A percentile compares a stretch with the other conserved stretches of the same genome.
These are phyloP conservation scores for Condylura cristata DNA, from an alignment of 2,113 vertebrate species.

Conservation along the genomic window DNA sequence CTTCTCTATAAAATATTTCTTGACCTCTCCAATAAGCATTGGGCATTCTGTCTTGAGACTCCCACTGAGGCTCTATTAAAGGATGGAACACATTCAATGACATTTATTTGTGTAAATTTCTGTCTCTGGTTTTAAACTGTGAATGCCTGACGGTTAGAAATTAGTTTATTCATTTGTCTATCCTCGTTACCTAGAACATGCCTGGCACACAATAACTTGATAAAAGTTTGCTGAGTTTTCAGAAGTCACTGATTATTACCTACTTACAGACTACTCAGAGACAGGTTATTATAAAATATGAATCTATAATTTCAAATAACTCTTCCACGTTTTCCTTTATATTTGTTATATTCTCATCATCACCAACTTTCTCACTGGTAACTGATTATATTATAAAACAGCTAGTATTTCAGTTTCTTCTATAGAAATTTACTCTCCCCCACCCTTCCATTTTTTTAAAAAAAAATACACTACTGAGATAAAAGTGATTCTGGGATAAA, in stretches of 20 bases:
- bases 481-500: slow-evolving; percentile 74
- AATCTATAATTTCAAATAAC: slow-evolving; percentile 2
- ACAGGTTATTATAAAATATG: neutral
- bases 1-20: neutral
- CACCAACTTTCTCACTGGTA: slow-evolving; percentile 41
- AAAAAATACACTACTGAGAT: slow-evolving; percentile 51
- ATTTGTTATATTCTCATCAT: slow-evolving; percentile 6
- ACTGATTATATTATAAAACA: slow-evolving; percentile 21
- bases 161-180: neutral
- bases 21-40: neutral
- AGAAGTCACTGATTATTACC: slow-evolving; percentile 13
- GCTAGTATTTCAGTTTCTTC: slow-evolving; percentile 25
- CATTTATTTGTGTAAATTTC: neutral
- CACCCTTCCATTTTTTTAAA: neutral
- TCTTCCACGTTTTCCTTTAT: neutral
- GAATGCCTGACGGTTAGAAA: neutral
- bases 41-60: neutral
- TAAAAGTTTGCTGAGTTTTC: neutral
- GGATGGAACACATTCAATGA: neutral
- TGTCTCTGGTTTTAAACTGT: neutral
- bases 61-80: no score
- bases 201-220: neutral
- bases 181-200: neutral
- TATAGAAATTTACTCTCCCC: slow-evolving; percentile 30
- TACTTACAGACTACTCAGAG: neutral